These are phyloP conservation scores for Drosophila nigricruria DNA, from an alignment of 2,888 invertebrate species.

Conservation along the genomic window DNA sequence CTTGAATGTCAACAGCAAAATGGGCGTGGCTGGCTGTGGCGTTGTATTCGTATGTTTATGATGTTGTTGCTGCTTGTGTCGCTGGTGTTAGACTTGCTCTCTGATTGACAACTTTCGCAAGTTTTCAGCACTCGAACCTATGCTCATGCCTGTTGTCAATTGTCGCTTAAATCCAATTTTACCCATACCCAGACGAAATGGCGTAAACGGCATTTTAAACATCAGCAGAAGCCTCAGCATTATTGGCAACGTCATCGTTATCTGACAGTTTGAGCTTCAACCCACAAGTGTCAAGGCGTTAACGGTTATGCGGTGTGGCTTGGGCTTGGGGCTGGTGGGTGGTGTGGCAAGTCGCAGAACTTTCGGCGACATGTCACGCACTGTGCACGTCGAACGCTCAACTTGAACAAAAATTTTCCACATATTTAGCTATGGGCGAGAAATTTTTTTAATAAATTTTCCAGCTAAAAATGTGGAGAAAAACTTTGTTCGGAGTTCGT, in stretches of 20 bases:
- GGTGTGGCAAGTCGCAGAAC: constrained; percentile 41
- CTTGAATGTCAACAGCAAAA: constrained; percentile 72
- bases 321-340: neutral
- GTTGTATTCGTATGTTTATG: constrained; percentile 40
- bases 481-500: neutral
- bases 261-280: constrained; percentile 63
- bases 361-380: constrained; percentile 60
- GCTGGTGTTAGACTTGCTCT: constrained; percentile 37
- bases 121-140: constrained; percentile 42
- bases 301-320: constrained; percentile 46
- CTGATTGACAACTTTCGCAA: constrained; percentile 70
- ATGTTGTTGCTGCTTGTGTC: constrained; percentile 53
- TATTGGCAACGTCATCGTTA: constrained; percentile 77
- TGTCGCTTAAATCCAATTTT: constrained; percentile 78
- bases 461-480: neutral
- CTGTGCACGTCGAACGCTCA: constrained; percentile 22
- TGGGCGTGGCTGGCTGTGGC: constrained; percentile 21
- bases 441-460: constrained; percentile 22
- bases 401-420: constrained; percentile 49
- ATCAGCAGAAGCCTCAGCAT: constrained; percentile 50
- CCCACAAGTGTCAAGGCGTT: constrained; percentile 64
- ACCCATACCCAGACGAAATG: constrained; percentile 48
- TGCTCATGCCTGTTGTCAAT: constrained; percentile 61
- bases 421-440: constrained; percentile 36
- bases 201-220: constrained; percentile 69